These are phyloP conservation scores for Steinernema hermaphroditum DNA, from an alignment of 2,888 invertebrate genomes.

Conservation along the genomic window DNA sequence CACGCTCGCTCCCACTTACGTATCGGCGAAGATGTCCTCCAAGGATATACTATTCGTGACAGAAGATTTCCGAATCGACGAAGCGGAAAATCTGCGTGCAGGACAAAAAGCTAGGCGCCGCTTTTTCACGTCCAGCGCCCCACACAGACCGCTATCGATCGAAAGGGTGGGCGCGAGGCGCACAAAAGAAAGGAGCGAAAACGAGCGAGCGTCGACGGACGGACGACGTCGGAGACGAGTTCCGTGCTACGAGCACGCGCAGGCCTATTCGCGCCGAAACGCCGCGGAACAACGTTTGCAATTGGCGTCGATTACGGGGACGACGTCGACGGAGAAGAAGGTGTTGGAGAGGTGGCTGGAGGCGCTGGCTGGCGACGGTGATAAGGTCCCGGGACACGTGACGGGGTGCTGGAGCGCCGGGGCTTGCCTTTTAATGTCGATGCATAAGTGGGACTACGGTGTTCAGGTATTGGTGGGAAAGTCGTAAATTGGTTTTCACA, in stretches of 20 bases:
- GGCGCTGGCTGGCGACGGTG: too few relatives aligned
- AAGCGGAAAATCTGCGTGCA: not conserved
- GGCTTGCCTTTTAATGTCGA: too few relatives aligned
- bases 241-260: not conserved
- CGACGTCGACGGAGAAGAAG: too few relatives aligned
- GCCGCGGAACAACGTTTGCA: not conserved
- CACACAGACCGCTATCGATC: not conserved
- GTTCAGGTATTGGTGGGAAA: too few relatives aligned
- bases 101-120: not conserved
- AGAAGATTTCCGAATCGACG: not conserved
- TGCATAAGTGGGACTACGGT: too few relatives aligned
- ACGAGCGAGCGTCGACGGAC: too few relatives aligned
- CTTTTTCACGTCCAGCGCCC: not conserved
- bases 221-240: not conserved
- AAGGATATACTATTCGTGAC: not conserved
- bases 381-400: too few relatives aligned
- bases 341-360: too few relatives aligned
- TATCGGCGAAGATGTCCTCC: not conserved
- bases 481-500: too few relatives aligned
- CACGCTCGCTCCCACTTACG: too few relatives aligned
- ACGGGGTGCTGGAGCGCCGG: too few relatives aligned
- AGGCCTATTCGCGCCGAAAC: conserved; percentile 14
- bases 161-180: not conserved
- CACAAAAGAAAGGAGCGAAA: conserved; percentile 3
- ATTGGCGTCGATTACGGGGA: too few relatives aligned